Conservation (phyloP, 1,140 invertebrate species). For the Tetramorium simillimum region DNA sequence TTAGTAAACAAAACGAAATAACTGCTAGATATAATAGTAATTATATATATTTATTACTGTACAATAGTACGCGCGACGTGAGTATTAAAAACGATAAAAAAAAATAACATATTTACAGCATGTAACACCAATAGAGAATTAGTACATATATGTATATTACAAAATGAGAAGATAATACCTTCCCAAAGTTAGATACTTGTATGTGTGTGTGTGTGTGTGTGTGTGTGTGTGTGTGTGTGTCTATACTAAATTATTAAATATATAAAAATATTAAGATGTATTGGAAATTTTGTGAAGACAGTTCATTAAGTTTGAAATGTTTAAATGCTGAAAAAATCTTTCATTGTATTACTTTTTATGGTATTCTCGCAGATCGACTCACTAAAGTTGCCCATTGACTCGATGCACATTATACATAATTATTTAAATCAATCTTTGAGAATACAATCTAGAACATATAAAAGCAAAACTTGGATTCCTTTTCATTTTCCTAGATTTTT, state of each 20-base stretch:
- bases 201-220: background rate
- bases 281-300: background rate
- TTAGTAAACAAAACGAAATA: slow-evolving; percentile 29
- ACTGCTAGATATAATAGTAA: slow-evolving; percentile 13
- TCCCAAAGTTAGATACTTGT: background rate
- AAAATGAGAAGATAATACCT: slow-evolving; percentile 11
- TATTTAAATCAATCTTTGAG: background rate
- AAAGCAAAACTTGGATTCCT: background rate
- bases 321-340: background rate
- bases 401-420: background rate
- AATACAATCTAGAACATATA: background rate
- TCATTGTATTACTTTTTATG: background rate
- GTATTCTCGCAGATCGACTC: background rate
- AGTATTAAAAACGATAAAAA: slow-evolving; percentile 28
- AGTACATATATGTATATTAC: background rate
- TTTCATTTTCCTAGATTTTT: background rate
- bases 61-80: background rate
- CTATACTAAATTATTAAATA: background rate
- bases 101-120: slow-evolving; percentile 41
- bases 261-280: slow-evolving; percentile 4
- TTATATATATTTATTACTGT: slow-evolving; percentile 36
- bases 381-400: background rate
- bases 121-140: background rate
- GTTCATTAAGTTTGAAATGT: background rate
- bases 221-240: background rate